Conservation (phyloP, 2,797 vertebrate species). For the Neomorphus geoffroyi region DNA sequence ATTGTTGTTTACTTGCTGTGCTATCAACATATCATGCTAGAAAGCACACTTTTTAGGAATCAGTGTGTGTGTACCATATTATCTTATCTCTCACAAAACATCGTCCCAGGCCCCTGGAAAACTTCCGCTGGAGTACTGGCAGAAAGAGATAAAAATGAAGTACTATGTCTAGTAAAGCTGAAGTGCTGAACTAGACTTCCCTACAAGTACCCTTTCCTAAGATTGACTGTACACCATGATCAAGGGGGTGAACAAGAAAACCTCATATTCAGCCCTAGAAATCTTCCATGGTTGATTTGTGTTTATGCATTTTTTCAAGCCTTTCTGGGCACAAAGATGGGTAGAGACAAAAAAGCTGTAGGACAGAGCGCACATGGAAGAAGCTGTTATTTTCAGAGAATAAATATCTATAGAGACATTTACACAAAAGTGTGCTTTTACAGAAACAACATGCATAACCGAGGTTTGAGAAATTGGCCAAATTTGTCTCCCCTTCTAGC, state of each 20-base stretch:
- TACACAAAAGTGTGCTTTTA: background rate
- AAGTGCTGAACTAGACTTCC: conserved; percentile 48
- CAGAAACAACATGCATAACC: background rate
- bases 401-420: background rate
- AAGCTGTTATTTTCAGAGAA: background rate
- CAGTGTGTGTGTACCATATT: conserved; percentile 31
- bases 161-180: background rate
- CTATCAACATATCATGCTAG: conserved; percentile 17
- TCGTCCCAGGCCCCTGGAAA: conserved; percentile 1
- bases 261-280: background rate
- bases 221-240: background rate
- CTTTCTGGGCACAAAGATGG: background rate
- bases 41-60: conserved; percentile 50
- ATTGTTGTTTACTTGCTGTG: conserved; percentile 39
- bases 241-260: background rate
- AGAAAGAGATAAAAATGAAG: conserved; percentile 64
- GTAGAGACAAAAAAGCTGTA: background rate
- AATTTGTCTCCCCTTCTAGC: background rate
- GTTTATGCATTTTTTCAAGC: background rate
- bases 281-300: background rate
- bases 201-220: background rate
- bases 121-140: conserved; percentile 27
- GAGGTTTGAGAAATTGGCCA: background rate
- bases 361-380: background rate
- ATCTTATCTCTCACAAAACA: conserved; percentile 61